Conservation (phyloP, 2,888 invertebrate species). For the Sinohyriopsis cumingii region DNA sequence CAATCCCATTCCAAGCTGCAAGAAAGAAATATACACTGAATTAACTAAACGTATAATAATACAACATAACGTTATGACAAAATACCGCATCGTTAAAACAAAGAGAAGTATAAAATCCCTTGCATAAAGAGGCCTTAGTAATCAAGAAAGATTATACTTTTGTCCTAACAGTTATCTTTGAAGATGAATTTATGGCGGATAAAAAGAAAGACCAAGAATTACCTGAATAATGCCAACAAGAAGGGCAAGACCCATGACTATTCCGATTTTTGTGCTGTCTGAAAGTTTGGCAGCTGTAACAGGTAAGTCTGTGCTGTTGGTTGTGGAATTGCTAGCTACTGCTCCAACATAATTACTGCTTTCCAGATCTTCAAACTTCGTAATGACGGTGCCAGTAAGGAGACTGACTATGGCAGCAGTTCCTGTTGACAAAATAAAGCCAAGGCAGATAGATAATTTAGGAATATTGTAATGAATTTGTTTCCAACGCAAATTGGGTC, state of each 20-base stretch:
- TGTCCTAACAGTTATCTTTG: too few species aligned
- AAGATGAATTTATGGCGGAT: too few species aligned
- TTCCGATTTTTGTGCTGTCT: constrained; percentile 25
- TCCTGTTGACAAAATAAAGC: constrained; percentile 37
- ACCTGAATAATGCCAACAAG: constrained; percentile 37
- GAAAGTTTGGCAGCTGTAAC: constrained; percentile 6
- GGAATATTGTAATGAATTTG: too few species aligned
- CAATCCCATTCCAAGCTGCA: constrained; percentile 54
- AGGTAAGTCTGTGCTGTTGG: background rate
- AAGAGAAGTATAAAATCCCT: too few species aligned
- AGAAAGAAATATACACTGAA: too few species aligned
- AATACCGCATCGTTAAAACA: too few species aligned
- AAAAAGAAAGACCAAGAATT: background rate
- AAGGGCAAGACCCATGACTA: constrained; percentile 25
- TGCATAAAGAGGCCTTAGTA: too few species aligned
- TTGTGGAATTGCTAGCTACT: background rate
- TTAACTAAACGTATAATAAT: too few species aligned
- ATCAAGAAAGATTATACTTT: too few species aligned
- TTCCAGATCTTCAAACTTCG: constrained; percentile 23
- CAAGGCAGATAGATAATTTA: too few species aligned
- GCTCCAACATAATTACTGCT: background rate
- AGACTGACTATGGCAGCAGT: constrained; percentile 69
- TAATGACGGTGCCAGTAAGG: constrained; percentile 61
- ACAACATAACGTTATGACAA: too few species aligned
- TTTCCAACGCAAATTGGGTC: too few species aligned